phyloP scores from a whole-genome alignment of 2,797 vertebrate species.

The Amblyraja radiata region DNA sequence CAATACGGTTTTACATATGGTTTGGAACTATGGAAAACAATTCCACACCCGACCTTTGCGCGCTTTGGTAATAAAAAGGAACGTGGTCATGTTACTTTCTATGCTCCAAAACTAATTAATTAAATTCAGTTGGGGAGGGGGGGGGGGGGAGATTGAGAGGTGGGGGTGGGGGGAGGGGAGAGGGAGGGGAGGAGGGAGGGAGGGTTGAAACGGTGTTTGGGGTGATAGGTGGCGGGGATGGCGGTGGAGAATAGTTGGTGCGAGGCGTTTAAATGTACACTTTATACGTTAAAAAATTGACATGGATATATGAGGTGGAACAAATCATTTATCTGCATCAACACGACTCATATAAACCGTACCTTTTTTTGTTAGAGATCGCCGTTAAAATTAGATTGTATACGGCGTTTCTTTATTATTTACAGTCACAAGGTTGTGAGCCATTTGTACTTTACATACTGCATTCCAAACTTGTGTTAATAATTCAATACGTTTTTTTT shows the following conservation, averaged over 20 bases:
- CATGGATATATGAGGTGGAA: conserved; percentile 16
- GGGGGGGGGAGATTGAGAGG: neutral
- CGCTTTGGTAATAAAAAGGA: no score
- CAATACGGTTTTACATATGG: neutral
- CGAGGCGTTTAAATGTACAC: neutral
- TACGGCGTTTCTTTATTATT: neutral
- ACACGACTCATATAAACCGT: neutral
- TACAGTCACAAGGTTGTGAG: neutral
- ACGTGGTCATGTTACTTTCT: no score
- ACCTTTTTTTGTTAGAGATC: neutral
- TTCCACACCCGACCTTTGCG: neutral
- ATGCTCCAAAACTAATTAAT: neutral
- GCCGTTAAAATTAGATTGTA: neutral
- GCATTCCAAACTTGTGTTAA: neutral
- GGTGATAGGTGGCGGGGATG: neutral
- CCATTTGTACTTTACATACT: neutral
- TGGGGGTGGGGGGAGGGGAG: neutral
- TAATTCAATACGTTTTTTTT: neutral
- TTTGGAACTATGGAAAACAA: neutral
- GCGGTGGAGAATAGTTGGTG: neutral
- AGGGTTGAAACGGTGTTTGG: neutral
- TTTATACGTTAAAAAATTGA: neutral
- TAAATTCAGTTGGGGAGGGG: neutral
- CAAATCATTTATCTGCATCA: conserved; percentile 6
- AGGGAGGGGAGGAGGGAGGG: neutral